Conservation (phyloP, 2,797 vertebrate species). For the Chelon auratus region DNA sequence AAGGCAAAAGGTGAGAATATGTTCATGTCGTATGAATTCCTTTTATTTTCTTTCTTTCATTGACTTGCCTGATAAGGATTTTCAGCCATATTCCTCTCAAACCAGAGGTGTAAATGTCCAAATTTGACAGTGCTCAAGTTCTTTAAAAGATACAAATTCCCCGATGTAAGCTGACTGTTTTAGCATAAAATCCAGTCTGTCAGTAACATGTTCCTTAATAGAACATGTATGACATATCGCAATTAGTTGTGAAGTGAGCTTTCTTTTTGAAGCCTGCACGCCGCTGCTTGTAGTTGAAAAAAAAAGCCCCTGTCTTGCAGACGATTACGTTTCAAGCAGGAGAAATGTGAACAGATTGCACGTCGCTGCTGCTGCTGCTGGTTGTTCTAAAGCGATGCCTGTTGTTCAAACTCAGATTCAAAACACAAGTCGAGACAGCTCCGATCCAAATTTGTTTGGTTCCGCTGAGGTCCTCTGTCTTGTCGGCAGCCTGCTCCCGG, state of each 20-base stretch:
- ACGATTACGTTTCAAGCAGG: conserved; percentile 37
- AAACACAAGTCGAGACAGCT: conserved; percentile 57
- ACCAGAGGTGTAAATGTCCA: background rate
- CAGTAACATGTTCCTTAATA: conserved; percentile 47
- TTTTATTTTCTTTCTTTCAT: background rate
- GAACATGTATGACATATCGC: conserved; percentile 61
- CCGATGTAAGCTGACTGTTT: conserved; percentile 14
- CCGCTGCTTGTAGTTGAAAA: conserved; percentile 32
- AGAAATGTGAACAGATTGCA: conserved; percentile 67
- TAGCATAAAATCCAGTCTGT: conserved; percentile 32
- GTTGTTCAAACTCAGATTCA: conserved; percentile 61
- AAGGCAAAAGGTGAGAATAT: background rate
- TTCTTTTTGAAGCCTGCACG: conserved; percentile 67
- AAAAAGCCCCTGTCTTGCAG: conserved; percentile 21
- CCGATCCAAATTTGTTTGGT: conserved; percentile 54
- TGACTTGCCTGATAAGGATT: conserved; percentile 9
- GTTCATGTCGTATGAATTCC: background rate
- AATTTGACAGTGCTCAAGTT: conserved; percentile 2
- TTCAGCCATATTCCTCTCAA: too few relatives aligned
- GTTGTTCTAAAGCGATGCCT: conserved; percentile 37
- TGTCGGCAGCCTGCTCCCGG: conserved; percentile 45
- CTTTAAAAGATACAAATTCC: conserved; percentile 18
- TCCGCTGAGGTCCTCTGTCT: conserved; percentile 39
- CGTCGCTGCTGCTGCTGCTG: conserved; percentile 27
- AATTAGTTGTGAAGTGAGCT: conserved; percentile 66